Evolutionary conservation across 2,888 invertebrate genomes (phyloP), one percentile per base, ranked within the genome.

Genomic region (Epinotia nisella): DNA sequence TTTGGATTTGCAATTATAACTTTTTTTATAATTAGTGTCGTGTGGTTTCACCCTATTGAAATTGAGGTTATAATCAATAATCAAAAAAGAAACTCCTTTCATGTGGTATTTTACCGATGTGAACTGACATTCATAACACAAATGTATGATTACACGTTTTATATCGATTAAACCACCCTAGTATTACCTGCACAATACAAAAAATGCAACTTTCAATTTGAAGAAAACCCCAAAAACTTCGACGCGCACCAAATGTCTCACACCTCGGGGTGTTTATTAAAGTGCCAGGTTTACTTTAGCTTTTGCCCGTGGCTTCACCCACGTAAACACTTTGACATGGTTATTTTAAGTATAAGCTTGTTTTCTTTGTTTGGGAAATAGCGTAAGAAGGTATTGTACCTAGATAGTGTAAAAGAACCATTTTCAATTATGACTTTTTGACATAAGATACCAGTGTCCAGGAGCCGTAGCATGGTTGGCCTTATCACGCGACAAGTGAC

Each of bases 171-270:
- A 59, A 67, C 56, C 39, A 74, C 21, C 29, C 74, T 17, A 68
- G 68, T 11, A 72, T 72, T 68, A 68, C 61, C 45, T 55, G 35
- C 15, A 66, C 65, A 61, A 56, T 49, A 71, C 71, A 71, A 68
- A 62, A 71, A 71, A 67, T 24, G 45, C 19, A 62, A 71, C 21
- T 64, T 71, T 71, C 64, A 71, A 71, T 74, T 73, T 69, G n/a
- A 19, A 62, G 58, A 61, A 53, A 73, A 51, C 41, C 29, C 62
- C 56, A 56, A 71, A 73, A 73, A 61, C 21, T 24, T 58, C 56
- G 56, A 49, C 72, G 85, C 81, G 82, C 75, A 81, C 89, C 89
- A 88, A 90, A 90, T 89, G 90, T 84, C 80, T 81, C 74, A 78
- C 85, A 87, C 89, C 90, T 83, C 85, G 75, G 87, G 89, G 81